Evolutionary conservation across 1,140 invertebrate genomes (phyloP), one percentile per base, ranked within the genome.

Genomic region (Rhopalosiphum maidis): DNA sequence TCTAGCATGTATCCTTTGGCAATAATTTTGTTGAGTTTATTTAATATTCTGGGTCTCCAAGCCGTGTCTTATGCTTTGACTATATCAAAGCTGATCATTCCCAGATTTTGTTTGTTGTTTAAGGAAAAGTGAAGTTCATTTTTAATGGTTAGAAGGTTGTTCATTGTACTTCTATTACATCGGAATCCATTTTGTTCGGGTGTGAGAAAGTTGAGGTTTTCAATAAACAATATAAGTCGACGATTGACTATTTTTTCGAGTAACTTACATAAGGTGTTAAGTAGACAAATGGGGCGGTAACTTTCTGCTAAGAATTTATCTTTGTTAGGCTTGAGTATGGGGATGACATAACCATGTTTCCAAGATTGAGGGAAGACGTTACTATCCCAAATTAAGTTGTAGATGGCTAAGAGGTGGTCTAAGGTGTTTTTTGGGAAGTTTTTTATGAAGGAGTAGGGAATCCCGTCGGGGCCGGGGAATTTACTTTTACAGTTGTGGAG

Each of bases 1-100:
- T 90, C 37, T 46, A 85, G 25, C 9, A 94, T n/a, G 22, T 86
- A 21, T n/a, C 88, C 54, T 4, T n/a, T 48, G n/a, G 91, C 25
- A 22, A 54, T 30, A 6, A 43, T 35, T 54, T 48, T 90, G 21
- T 30, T 37, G 6, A 94, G 43, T 35, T 30, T 82, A 25, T 30
- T 0, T 41, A 94, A 11, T n/a, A 94, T 60, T 91, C 54, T 83
- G 43, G n/a, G 25, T 22, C 82, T 21, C 90, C 51, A 92, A 1
- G 51, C 60, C 30, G 35, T 90, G 46, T 87, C 90, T 43, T 83
- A 43, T 43, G 91, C 37, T 82, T 82, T 82, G 6, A 21, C n/a
- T 25, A 82, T 82, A 21, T 82, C 77, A 35, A 82, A 82, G 77
- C 9, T 82, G 11, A 82, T 82, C 77, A 37, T 82, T 21, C 77